Base-by-base conservation (phyloP, 1,140 invertebrate species). In the Saccostrea glomerata region DNA sequence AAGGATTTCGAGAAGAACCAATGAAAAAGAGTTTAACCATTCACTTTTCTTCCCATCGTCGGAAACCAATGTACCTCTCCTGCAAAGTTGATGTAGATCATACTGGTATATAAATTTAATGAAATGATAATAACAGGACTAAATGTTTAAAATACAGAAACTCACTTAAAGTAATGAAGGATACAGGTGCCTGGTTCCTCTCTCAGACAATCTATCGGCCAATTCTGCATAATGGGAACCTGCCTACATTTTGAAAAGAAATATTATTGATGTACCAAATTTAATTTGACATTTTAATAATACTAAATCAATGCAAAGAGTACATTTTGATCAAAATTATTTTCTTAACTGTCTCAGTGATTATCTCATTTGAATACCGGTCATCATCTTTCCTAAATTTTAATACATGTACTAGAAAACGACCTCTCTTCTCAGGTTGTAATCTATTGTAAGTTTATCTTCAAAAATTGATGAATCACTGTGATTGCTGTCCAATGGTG, bases 151-250 rank as follows among this genome's bases (percentile, higher is more conserved):
- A 13, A 5, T 30, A 25, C 9, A 13, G 5, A 77, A 13, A 86
- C 91, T 91, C 90, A 93, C 93, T 93, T 93, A 89, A 93, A 94
- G 88, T 92, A 94, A 87, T 93, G 91, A 5, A 92, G 88, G 2
- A 94, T 86, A 87, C 93, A 93, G 1, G 89, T 89, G 7, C 93
- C 91, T 9, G 93, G 92, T 87, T 94, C 91, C 13, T 90, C 73
- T n/a, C 90, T 89, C 9, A 94, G 70, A 56, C 85, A 86, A 15
- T 93, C 91, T 15, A 91, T 85, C 20, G 93, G 93, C 91, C 92
- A 93, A 20, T 90, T 58, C 55, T 89, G 87, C 87, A 94, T 87
- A 15, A 94, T 85, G 55, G 93, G 91, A 13, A 93, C 86, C 73
- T 89, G 70, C 85, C 92, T 94, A 23, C 54, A 82, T 40, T 23